A percentile compares a stretch with the other conserved stretches of the same genome.
Conservation (phyloP, 1,140 invertebrate species). For the Idris sp. region DNA sequence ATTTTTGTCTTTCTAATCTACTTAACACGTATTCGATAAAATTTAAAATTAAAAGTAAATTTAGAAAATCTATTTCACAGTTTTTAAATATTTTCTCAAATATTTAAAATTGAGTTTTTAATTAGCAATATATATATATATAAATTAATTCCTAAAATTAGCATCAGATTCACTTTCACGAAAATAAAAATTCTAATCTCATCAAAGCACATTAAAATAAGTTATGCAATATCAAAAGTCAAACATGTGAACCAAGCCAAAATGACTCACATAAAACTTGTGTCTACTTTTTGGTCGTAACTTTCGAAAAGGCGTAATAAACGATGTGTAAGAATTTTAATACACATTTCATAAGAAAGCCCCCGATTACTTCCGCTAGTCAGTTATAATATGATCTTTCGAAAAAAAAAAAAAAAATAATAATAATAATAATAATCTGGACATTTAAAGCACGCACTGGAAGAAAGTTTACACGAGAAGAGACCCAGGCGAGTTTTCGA, state of each 20-base stretch:
- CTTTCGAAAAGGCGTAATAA: constrained; percentile 45
- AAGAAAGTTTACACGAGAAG: constrained; percentile 52
- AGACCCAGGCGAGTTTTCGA: constrained; percentile 49
- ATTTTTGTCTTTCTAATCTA: not conserved
- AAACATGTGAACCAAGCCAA: constrained; percentile 10
- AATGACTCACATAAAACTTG: constrained; percentile 26
- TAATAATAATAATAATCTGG: no score
- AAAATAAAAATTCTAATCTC: constrained; percentile 32
- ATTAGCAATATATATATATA: no score
- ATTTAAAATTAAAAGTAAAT: no score
- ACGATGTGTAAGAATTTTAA: constrained; percentile 35
- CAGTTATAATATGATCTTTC: constrained; percentile 37
- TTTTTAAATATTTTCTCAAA: no score
- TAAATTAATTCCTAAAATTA: no score
- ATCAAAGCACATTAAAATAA: not conserved
- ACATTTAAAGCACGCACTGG: constrained; percentile 22
- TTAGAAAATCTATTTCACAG: no score
- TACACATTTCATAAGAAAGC: constrained; percentile 35
- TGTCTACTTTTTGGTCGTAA: constrained; percentile 38
- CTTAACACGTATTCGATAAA: not conserved
- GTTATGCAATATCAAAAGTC: constrained; percentile 7
- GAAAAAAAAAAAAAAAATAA: no score
- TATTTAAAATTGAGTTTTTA: no score
- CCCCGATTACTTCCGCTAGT: constrained; percentile 40
- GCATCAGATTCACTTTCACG: no score